Evolutionary conservation across 2,797 vertebrate species (phyloP).

Genomic region (Darevskia nairensis): DNA sequence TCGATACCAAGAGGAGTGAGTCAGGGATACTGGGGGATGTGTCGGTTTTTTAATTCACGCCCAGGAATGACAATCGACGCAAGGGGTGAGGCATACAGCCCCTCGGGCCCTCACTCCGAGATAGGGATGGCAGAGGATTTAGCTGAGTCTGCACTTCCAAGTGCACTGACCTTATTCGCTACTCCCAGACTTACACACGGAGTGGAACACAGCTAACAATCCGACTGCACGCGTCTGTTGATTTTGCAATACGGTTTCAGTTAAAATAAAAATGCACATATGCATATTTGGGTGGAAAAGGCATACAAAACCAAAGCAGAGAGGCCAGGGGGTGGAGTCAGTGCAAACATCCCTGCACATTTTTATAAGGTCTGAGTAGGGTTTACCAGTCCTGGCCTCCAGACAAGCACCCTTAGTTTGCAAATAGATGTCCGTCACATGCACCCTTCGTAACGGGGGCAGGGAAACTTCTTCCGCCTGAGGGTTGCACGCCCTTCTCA

Average conservation of each 20-base stretch:
- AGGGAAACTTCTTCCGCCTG: too few species aligned
- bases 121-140: background rate
- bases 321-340: background rate
- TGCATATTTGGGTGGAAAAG: background rate
- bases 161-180: background rate
- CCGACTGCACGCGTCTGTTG: background rate
- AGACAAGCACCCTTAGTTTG: background rate
- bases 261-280: background rate
- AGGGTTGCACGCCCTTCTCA: too few species aligned
- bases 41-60: slow-evolving; percentile 3
- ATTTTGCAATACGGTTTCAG: background rate
- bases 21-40: fast-evolving
- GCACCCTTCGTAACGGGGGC: background rate
- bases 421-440: background rate
- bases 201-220: background rate
- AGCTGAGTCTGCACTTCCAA: background rate
- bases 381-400: background rate
- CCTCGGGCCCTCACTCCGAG: background rate
- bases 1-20: slow-evolving; percentile 26
- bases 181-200: background rate
- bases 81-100: background rate
- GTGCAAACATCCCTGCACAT: too few species aligned
- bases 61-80: background rate
- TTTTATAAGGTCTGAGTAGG: background rate
- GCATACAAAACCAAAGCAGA: background rate